These are phyloP conservation scores for Amphimedon queenslandica DNA, from an alignment of 37 sponge, comb jelly and placozoan genomes.

Conservation along the genomic window DNA sequence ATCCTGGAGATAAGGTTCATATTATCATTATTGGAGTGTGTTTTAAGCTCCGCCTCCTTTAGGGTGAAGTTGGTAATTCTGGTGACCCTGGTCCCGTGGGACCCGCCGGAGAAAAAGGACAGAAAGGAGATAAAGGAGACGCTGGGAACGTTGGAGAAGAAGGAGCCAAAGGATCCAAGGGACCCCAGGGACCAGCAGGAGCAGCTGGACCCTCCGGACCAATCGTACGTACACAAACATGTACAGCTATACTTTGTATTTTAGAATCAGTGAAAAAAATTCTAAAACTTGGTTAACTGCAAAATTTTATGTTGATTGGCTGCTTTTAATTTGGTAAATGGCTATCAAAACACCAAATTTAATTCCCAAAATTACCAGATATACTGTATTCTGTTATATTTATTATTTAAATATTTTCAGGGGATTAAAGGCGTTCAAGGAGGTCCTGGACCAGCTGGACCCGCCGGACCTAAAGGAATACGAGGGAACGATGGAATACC, in stretches of 20 bases:
- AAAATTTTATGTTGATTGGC: too few relatives aligned
- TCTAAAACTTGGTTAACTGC: too few relatives aligned
- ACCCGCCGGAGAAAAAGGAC: slow-evolving; percentile 3
- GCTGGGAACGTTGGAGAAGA: neutral
- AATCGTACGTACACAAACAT: slow-evolving; percentile 29
- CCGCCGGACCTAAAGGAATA: neutral
- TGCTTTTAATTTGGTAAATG: too few relatives aligned
- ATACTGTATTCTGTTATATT: too few relatives aligned
- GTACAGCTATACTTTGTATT: too few relatives aligned
- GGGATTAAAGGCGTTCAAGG: neutral
- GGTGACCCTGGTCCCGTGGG: slow-evolving; percentile 30
- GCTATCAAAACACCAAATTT: too few relatives aligned
- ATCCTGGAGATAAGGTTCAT: neutral
- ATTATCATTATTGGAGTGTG: too few relatives aligned
- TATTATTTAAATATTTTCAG: neutral
- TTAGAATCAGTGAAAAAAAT: too few relatives aligned
- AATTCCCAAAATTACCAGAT: too few relatives aligned
- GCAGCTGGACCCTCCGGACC: slow-evolving; percentile 59
- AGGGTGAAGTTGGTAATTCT: slow-evolving; percentile 34
- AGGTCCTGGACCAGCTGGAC: neutral
- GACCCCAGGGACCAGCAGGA: slow-evolving; percentile 38
- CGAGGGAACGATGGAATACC: neutral
- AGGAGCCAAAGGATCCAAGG: slow-evolving; percentile 5
- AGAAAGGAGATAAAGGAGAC: neutral
- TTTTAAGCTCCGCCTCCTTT: neutral